Evolutionary conservation across 1,140 invertebrate genomes (phyloP), one percentile per base, ranked within the genome.

Genomic region (Brevipalpus yothersi): DNA sequence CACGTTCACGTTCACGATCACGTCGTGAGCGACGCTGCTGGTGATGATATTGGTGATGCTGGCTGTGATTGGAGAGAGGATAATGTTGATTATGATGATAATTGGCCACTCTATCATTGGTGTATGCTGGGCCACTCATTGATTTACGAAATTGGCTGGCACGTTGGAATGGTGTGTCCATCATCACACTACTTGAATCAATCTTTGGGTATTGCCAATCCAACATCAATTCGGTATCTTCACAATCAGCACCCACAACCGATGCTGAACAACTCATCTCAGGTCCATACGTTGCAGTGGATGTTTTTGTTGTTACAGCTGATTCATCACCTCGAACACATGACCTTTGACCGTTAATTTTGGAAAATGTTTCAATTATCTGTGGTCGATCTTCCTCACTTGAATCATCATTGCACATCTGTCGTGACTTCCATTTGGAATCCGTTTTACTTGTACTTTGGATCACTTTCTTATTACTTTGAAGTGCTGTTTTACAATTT

Each of bases 301-400:
- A 7, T 40, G 12, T 1, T 2, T 2, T 4, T 56, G 15, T 56
- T 13, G 45, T 17, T 47, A 17, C 13, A 2, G 13, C 7, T 47
- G 13, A 21, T 54, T 12, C 21, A 4, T 10, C 12, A 54, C 31
- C 31, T 5, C 31, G 31, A 31, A 1, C 21, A n/a, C 53, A n/a
- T 2, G 13, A n/a, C 13, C 43, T 12, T 40, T 8, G 4, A 58
- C 31, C 39, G 12, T 58, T 58, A 39, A 31, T 49, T 42, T 60
- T 60, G 10, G 59, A 54, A 47, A 43, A 55, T 17, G 56, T 54
- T 39, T 56, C 41, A 42, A 60, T 41, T 4, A 60, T 31, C 10
- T 17, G n/a, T 43, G 59, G 59, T 47, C 56, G 56, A 13, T 19
- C 19, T 42, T 58, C 59, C 7, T 51, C 49, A 51, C 43, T 51